These are phyloP conservation scores for Muschampia plurimacula DNA, from an alignment of 2,888 invertebrate genomes.

Conservation along the genomic window DNA sequence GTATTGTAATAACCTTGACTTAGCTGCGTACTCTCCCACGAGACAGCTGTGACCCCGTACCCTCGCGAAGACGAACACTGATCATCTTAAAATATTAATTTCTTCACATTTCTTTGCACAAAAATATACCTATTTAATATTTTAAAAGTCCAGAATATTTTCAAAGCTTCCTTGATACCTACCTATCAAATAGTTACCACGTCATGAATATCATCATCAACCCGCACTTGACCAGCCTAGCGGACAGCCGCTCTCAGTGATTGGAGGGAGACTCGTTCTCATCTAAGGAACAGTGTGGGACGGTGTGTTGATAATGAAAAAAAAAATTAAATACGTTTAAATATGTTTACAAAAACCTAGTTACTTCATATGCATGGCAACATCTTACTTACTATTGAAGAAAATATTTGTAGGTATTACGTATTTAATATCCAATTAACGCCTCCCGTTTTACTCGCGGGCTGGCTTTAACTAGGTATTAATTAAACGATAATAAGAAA, in stretches of 20 bases:
- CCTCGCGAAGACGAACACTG: slow-evolving; percentile 24
- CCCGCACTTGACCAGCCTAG: too few relatives aligned
- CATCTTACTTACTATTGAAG: not conserved
- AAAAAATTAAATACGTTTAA: too few relatives aligned
- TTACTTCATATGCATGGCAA: too few relatives aligned
- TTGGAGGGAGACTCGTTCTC: too few relatives aligned
- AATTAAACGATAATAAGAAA: slow-evolving; percentile 25
- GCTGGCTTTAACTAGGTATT: not conserved
- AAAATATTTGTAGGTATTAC: not conserved
- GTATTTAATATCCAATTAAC: slow-evolving; percentile 19
- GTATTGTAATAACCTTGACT: slow-evolving; percentile 3
- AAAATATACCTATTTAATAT: not conserved
- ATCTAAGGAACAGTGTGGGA: too few relatives aligned
- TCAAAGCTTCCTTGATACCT: too few relatives aligned
- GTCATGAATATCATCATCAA: too few relatives aligned
- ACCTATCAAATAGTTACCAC: too few relatives aligned
- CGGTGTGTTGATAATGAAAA: too few relatives aligned
- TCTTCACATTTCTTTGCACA: not conserved
- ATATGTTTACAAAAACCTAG: too few relatives aligned
- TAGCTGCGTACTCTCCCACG: slow-evolving; percentile 17
- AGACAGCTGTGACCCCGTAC: slow-evolving; percentile 15
- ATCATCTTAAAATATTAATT: slow-evolving; percentile 6
- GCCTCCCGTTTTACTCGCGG: not conserved
- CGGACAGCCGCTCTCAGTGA: too few relatives aligned
- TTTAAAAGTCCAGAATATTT: too few relatives aligned